Conservation (phyloP, 2,113 vertebrate genomes). For the Pithys albifrons region DNA sequence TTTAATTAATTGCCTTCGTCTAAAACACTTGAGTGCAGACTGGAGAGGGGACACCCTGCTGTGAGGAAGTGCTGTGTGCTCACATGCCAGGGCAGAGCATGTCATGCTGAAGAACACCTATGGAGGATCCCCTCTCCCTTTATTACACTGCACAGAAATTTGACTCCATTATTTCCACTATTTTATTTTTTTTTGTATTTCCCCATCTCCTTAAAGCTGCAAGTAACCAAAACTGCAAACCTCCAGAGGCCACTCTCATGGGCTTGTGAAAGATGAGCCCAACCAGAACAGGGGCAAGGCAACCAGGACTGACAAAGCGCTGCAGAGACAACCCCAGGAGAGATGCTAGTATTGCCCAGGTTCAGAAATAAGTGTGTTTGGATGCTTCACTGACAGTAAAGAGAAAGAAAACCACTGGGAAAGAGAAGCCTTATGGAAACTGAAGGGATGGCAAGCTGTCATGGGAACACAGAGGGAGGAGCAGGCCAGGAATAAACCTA, state of each 20-base stretch:
- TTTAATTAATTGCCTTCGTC: not conserved
- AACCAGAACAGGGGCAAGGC: not conserved
- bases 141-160: not conserved
- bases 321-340: not conserved
- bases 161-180: not conserved
- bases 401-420: not conserved
- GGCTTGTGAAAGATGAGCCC: not conserved
- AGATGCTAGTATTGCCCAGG: not conserved
- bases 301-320: not conserved
- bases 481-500: not conserved
- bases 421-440: not conserved
- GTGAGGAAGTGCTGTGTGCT: not conserved
- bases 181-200: not conserved
- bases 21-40: not conserved
- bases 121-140: not conserved
- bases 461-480: not conserved
- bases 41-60: not conserved
- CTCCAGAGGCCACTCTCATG: not conserved
- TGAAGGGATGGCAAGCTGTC: not conserved
- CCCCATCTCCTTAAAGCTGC: not conserved
- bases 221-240: not conserved
- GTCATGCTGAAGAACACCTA: rapidly evolving
- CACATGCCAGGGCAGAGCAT: not conserved
- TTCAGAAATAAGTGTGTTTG: not conserved
- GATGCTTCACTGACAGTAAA: not conserved